Conservation (phyloP, 2,888 invertebrate species). For the Apotomis betuletana region DNA sequence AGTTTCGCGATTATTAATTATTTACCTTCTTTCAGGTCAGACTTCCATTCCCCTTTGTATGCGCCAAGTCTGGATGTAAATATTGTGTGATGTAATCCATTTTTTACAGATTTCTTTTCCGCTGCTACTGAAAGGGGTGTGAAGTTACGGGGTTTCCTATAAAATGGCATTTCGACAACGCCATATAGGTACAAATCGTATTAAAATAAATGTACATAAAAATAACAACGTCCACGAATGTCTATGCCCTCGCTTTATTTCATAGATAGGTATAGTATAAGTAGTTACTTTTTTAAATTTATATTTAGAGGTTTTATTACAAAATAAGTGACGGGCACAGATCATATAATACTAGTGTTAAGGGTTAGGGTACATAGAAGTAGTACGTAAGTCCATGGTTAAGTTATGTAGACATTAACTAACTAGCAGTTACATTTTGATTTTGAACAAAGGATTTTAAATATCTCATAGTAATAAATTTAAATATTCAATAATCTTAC, state of each 20-base stretch:
- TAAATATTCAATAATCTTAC: too few relatives aligned
- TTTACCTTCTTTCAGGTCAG: conserved; percentile 76
- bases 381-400: too few relatives aligned
- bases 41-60: conserved; percentile 85
- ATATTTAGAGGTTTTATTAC: background rate
- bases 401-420: too few relatives aligned
- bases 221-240: background rate
- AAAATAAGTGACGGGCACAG: background rate
- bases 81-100: conserved; percentile 82
- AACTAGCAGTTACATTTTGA: too few relatives aligned
- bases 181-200: background rate
- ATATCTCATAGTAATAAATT: too few relatives aligned
- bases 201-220: conserved; percentile 1
- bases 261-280: too few relatives aligned
- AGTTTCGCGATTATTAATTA: background rate
- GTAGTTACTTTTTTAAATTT: background rate
- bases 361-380: too few relatives aligned
- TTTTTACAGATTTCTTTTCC: conserved; percentile 77
- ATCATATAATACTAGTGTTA: too few relatives aligned
- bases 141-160: conserved; percentile 70
- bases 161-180: conserved; percentile 66
- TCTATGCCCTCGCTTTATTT: background rate
- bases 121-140: conserved; percentile 64
- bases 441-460: too few relatives aligned
- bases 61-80: conserved; percentile 79